Evolutionary conservation across 2,888 invertebrate species (phyloP), one percentile per base, ranked within the genome.

Genomic region (Zonitis immaculata): DNA sequence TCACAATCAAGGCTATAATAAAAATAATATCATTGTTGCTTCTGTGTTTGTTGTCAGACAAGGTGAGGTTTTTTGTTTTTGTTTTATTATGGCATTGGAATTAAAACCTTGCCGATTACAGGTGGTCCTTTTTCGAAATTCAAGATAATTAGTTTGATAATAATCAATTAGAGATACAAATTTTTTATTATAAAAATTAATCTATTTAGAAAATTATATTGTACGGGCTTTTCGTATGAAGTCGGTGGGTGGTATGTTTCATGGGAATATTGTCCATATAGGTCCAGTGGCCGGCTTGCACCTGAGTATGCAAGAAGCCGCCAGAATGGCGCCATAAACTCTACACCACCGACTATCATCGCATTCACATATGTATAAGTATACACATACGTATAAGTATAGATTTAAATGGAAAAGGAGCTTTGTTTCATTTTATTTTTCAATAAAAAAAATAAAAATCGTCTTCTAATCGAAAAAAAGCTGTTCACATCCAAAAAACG

Each of bases 281-380:
- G 26, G 18, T 52, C 52, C 27, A 28, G 28, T 27, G 78, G 57
- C 78, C 79, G 78, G 78, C n/a, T 80, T 81, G 81, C 82, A 82
- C 82, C 82, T 82, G 82, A 82, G 82, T 82, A 82, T 82, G 82
- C 81, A 78, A 79, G 79, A 73, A 75, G 74, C 80, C 82, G 82
- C 79, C 82, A 78, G 74, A 73, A 75, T 78, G 82, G 82, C 82
- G 82, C 82, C 82, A 79, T 48, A 50, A 51, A 47, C 54, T 43
- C 54, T 47, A 49, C 55, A 55, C 56, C 58, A 48, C 50, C 56
- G 61, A 57, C 60, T 61, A 60, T 62, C 63, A 54, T 58, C 51
- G 51, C 30, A 16, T 22, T 4, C 5, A 22, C 22, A 22, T n/a
- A n/a, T n/a, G n/a, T n/a, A n/a, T n/a, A n/a, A n/a, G n/a, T n/a